These are phyloP conservation scores for Zootoca vivipara DNA, from an alignment of 2,113 vertebrate genomes.

Conservation along the genomic window DNA sequence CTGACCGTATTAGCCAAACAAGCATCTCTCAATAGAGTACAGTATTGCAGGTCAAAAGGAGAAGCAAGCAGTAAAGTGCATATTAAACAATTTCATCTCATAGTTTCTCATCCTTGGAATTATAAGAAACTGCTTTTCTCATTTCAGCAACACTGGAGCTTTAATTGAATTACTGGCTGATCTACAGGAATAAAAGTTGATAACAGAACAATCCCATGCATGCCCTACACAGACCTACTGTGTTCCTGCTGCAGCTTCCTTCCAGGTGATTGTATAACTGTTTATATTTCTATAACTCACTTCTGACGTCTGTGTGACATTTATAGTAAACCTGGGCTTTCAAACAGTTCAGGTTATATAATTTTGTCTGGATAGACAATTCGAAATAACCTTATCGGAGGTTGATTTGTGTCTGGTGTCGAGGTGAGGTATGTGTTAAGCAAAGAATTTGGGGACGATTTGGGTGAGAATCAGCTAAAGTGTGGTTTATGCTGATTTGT, in stretches of 20 bases:
- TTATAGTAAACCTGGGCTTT: neutral
- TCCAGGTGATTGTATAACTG: too few species aligned
- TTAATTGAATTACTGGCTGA: neutral
- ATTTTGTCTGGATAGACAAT: neutral
- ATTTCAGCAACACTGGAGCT: neutral
- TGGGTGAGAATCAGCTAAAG: too few species aligned
- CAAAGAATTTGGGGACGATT: neutral
- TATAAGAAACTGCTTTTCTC: conserved; percentile 17
- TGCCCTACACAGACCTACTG: too few species aligned
- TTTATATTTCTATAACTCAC: neutral
- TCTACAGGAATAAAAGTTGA: neutral
- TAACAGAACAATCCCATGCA: neutral
- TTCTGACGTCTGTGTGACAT: neutral
- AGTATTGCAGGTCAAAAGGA: conserved; percentile 32
- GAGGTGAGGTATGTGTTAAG: neutral
- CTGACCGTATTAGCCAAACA: neutral
- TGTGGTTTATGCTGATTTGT: too few species aligned
- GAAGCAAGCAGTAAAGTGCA: conserved; percentile 39
- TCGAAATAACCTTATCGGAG: neutral
- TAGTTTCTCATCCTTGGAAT: conserved; percentile 12
- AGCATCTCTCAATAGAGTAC: conserved; percentile 33
- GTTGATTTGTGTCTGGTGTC: neutral
- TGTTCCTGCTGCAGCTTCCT: too few species aligned
- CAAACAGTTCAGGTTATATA: neutral
- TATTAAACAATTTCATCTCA: conserved; percentile 34